Evolutionary conservation across 2,797 vertebrate species (phyloP).

Genomic region (Liasis olivaceus): DNA sequence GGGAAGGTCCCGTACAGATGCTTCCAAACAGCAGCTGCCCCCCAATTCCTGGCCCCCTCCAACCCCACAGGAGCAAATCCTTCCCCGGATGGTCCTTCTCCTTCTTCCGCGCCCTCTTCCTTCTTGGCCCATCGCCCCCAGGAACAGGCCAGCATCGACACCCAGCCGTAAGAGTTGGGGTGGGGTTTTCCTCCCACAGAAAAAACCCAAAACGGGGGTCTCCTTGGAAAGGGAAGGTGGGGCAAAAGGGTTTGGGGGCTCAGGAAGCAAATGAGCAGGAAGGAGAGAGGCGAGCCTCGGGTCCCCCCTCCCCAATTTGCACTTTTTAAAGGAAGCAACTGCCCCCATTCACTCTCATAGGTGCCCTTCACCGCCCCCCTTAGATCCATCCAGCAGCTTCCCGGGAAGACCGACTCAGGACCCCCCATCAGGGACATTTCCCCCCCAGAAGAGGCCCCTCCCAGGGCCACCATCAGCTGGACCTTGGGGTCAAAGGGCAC

Average conservation of each 20-base stretch:
- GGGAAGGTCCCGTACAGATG: not conserved
- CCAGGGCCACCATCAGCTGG: slow-evolving; percentile 21
- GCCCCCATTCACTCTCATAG: no score
- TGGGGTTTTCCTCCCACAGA: no score
- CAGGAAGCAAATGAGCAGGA: no score
- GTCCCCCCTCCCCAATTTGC: no score
- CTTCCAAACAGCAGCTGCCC: not conserved
- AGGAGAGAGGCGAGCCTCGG: no score
- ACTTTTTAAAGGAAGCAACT: no score
- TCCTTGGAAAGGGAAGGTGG: no score
- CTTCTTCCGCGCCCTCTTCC: not conserved
- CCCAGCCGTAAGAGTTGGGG: not conserved
- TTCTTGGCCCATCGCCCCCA: not conserved
- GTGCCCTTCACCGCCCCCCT: no score
- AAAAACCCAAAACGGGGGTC: no score
- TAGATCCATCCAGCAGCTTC: not conserved
- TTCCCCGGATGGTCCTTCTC: no score
- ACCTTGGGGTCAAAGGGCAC: not conserved
- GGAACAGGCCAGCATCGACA: not conserved
- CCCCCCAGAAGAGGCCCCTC: not conserved
- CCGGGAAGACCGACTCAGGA: not conserved
- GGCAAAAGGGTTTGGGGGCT: no score
- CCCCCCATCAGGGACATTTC: not conserved
- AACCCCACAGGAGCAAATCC: no score
- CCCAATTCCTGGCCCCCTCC: not conserved